Percentiles rank a stretch among this genome's conserved stretches.
Conservation (phyloP, 2,797 vertebrate genomes). For the Corythornis leucogaster region DNA sequence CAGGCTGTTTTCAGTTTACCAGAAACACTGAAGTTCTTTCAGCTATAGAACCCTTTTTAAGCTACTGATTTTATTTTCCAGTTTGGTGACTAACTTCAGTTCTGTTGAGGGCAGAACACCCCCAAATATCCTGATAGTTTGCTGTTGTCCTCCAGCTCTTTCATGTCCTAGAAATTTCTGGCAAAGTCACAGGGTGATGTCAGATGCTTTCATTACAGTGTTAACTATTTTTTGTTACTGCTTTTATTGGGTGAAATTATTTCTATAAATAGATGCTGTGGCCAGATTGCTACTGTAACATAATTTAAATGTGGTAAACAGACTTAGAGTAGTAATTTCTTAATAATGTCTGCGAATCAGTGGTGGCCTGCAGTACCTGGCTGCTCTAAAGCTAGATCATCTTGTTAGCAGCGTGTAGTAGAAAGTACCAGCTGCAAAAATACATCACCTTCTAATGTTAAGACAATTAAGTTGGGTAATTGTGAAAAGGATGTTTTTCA, state of each 20-base stretch:
- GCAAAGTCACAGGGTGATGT: background rate
- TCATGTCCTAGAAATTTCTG: background rate
- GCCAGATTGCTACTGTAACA: background rate
- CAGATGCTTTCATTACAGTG: background rate
- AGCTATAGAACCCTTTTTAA: background rate
- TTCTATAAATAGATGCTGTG: slow-evolving; percentile 27
- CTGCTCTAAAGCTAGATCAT: background rate
- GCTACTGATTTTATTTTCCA: background rate
- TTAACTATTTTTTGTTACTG: slow-evolving; percentile 1
- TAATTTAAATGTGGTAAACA: slow-evolving; percentile 27
- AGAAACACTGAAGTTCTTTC: background rate
- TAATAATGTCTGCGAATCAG: background rate
- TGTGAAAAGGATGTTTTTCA: background rate
- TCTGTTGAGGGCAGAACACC: background rate
- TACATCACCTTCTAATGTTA: background rate
- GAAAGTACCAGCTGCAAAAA: background rate
- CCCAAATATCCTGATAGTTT: background rate
- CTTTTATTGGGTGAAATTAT: background rate
- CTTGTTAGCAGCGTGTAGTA: background rate
- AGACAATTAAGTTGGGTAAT: background rate
- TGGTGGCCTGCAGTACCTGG: background rate
- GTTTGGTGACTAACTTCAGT: background rate
- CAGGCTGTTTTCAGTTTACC: background rate
- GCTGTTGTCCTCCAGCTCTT: background rate
- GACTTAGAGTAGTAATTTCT: slow-evolving; percentile 5